Evolutionary conservation across 2,113 vertebrate species (phyloP).

Genomic region (Nansenia antarctica): DNA sequence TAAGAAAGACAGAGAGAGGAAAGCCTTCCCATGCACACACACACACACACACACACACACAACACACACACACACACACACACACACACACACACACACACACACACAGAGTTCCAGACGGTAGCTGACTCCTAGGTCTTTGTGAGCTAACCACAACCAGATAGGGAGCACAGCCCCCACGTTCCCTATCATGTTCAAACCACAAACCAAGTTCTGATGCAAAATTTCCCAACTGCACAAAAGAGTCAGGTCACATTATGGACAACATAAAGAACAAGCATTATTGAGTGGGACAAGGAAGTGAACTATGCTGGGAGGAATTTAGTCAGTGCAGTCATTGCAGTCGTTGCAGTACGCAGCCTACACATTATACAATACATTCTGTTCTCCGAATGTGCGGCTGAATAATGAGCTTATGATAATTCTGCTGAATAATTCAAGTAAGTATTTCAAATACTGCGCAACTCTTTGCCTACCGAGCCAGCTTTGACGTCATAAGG

Average conservation of each 20-base stretch:
- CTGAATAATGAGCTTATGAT: not conserved
- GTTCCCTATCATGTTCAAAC: constrained; percentile 4
- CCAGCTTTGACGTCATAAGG: too few species aligned
- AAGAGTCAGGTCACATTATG: not conserved
- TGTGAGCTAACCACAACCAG: constrained; percentile 15
- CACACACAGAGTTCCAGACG: not conserved
- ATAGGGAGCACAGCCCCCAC: constrained; percentile 3
- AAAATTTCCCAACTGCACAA: constrained; percentile 1
- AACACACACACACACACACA: not conserved
- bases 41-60: not conserved
- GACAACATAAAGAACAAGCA: not conserved
- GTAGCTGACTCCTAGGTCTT: not conserved
- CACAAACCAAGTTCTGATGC: not conserved
- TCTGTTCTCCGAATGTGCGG: not conserved
- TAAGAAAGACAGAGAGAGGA: constrained; percentile 16
- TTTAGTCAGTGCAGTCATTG: not conserved
- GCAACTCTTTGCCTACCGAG: too few species aligned
- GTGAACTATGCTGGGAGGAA: not conserved
- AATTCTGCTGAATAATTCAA: too few species aligned
- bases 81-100: constrained; percentile 9
- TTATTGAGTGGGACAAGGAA: not conserved
- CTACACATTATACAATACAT: not conserved
- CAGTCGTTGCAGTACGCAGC: too few species aligned
- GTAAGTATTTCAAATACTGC: too few species aligned
- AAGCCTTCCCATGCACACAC: too few species aligned